Percentiles rank a stretch among this genome's conserved stretches.
Evolutionary conservation across 2,113 vertebrate species (phyloP).

Genomic region (Hirundichthys speculiger): DNA sequence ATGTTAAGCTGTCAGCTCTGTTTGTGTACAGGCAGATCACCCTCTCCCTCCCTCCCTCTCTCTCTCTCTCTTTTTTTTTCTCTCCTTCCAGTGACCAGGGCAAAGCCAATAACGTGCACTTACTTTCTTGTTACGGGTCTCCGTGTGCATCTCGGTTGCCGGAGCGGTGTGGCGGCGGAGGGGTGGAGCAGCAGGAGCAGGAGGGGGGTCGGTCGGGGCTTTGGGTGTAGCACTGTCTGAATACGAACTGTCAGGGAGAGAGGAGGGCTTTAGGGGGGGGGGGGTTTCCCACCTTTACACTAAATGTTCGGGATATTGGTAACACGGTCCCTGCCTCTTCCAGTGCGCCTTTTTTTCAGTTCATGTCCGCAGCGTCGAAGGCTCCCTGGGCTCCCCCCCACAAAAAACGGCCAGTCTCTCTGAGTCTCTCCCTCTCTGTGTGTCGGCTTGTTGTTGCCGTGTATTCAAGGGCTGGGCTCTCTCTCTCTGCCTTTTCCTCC

Average conservation of each 20-base stretch:
- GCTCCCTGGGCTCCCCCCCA: conserved; percentile 40
- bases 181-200: conserved; percentile 74
- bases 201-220: conserved; percentile 72
- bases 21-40: conserved; percentile 25
- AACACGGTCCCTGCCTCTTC: conserved; percentile 59
- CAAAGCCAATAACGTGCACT: conserved; percentile 68
- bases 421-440: conserved; percentile 51
- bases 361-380: conserved; percentile 80
- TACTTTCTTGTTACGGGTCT: conserved; percentile 84
- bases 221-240: conserved; percentile 71
- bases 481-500: conserved; percentile 83
- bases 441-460: conserved; percentile 82
- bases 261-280: conserved; percentile 22
- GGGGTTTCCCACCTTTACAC: conserved; percentile 64
- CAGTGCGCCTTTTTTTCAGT: conserved; percentile 57
- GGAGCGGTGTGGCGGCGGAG: conserved; percentile 71
- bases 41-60: no score
- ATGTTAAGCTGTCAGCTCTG: conserved; percentile 52
- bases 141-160: conserved; percentile 85
- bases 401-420: conserved; percentile 34
- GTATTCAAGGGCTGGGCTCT: conserved; percentile 82
- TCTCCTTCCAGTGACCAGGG: conserved; percentile 29
- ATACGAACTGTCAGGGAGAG: conserved; percentile 60
- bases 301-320: conserved; percentile 35
- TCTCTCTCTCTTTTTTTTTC: background rate